phyloP scores from a whole-genome alignment of 2,113 vertebrate species.

The Microcebus ravelobensis region DNA sequence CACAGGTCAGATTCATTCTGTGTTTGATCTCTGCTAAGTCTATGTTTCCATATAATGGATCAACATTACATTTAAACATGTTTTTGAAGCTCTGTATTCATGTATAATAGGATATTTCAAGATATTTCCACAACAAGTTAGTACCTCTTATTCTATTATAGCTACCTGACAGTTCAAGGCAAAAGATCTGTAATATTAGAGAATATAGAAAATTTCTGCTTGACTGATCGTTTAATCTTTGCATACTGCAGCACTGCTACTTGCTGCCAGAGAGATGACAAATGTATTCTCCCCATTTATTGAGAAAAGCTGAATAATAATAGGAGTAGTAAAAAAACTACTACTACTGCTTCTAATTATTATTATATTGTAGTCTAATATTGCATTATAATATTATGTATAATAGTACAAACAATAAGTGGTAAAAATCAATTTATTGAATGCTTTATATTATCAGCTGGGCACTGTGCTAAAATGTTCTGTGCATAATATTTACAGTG shows the following conservation, averaged over 20 bases:
- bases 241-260: background rate
- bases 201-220: background rate
- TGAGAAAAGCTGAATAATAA: conserved; percentile 23
- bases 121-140: background rate
- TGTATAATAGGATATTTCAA: background rate
- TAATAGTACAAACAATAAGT: background rate
- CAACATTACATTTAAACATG: background rate
- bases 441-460: background rate
- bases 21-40: conserved; percentile 34
- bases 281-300: background rate
- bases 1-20: conserved; percentile 91
- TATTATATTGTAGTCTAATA: background rate
- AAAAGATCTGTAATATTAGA: background rate
- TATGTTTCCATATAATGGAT: background rate
- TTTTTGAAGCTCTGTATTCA: background rate
- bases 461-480: background rate
- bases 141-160: background rate
- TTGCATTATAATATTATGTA: background rate
- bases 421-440: background rate
- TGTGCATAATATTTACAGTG: background rate
- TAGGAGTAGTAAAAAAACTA: background rate
- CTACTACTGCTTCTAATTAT: background rate
- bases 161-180: background rate
- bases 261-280: background rate
- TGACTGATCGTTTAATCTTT: background rate